These are phyloP conservation scores for Thunnus albacares DNA, from an alignment of 2,797 vertebrate genomes.

Conservation along the genomic window DNA sequence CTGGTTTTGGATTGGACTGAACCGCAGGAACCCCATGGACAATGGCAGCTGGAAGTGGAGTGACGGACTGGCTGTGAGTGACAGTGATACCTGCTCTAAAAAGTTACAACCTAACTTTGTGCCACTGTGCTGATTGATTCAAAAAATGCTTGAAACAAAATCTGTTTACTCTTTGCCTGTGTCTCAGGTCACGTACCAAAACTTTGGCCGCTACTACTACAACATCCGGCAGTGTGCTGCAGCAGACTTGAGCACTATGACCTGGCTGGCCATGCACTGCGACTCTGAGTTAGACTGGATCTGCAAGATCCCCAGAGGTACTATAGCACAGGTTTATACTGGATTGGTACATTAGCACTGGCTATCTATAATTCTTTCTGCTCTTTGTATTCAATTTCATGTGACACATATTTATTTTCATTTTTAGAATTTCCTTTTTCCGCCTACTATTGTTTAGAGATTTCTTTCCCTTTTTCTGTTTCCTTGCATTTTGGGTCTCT, in stretches of 20 bases:
- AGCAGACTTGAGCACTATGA: constrained; percentile 92
- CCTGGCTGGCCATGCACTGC: constrained; percentile 96
- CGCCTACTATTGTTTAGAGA: not conserved
- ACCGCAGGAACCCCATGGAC: constrained; percentile 90
- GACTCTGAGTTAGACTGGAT: constrained; percentile 96
- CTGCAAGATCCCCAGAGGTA: constrained; percentile 97
- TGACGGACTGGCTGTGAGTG: constrained; percentile 92
- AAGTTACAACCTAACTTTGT: not conserved
- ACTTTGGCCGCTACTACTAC: constrained; percentile 92
- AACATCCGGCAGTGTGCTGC: constrained; percentile 91
- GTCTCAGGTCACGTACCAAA: constrained; percentile 93
- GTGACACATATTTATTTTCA: not conserved
- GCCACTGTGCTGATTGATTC: not conserved
- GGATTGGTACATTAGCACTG: not conserved
- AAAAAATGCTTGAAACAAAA: not conserved
- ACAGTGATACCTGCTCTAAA: not conserved
- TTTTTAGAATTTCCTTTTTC: not conserved
- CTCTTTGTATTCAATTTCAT: not conserved
- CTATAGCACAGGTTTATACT: not conserved
- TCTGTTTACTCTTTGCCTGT: constrained; percentile 7
- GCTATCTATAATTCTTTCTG: not conserved
- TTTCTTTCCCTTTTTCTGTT: not conserved
- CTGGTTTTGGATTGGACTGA: constrained; percentile 98
- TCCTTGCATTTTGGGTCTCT: not conserved
- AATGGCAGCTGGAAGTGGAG: constrained; percentile 96